Evolutionary conservation across 2,113 vertebrate genomes (phyloP), one percentile per base, ranked within the genome.

Genomic region (Nothobranchius kuhntae): DNA sequence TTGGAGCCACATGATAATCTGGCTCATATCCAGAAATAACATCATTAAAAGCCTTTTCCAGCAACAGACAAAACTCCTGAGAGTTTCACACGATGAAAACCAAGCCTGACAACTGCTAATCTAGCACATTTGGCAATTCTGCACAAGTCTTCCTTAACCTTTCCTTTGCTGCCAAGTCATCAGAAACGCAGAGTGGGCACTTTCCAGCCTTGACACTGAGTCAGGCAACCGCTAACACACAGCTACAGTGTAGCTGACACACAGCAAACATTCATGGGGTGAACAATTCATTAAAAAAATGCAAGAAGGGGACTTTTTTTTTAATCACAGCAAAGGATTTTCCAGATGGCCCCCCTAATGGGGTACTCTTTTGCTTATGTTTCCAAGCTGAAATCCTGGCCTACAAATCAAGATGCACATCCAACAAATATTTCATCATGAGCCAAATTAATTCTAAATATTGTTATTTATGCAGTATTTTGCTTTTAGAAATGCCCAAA

Each of bases 111-210:
- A 51, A 35, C 46, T 73, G 71, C 74, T 76, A 73, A 75, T 76
- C 53, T 35, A n/a, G 66, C 73, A 75, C 63, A 64, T 79, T 83
- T 83, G 69, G 76, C 66, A 65, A 78, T 74, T 86, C 81, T 67
- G 76, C 68, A 42, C 69, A 54, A 82, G 82, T 78, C 79, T 83
- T 77, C 66, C 68, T 78, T 83, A 81, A 89, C 86, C 89, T 88
- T 87, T 84, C 55, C 58, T 70, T 68, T 57, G 65, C 78, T 87
- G 84, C 77, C 80, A 83, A 84, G 79, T 85, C 84, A 84, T 89
- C 82, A 84, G 74, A 87, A 38, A 55, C 66, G 73, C 50, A 81
- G 65, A 85, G 71, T 71, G 73, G 81, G 75, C 68, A 71, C 74
- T 72, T 80, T 68, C 63, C 68, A 71, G 75, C 59, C 50, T 73